Percentiles rank a stretch among this genome's conserved stretches.
These are phyloP conservation scores for Ivindomyrus marchei DNA, from an alignment of 2,113 vertebrate species.

Conservation along the genomic window DNA sequence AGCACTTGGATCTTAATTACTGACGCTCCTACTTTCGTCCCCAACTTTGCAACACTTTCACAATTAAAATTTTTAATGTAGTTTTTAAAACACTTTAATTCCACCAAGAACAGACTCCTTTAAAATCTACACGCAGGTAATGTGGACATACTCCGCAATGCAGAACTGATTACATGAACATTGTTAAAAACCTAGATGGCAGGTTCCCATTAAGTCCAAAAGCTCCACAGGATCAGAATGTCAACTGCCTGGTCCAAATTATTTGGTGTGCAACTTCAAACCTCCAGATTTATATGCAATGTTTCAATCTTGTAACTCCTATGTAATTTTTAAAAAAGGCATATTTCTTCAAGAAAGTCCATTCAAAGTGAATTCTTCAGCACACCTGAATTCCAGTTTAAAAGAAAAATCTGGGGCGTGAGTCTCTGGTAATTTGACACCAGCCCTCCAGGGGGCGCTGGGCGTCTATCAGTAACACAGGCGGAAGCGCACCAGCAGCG, in stretches of 20 bases:
- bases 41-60: background rate
- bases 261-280: background rate
- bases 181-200: background rate
- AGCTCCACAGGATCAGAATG: background rate
- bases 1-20: background rate
- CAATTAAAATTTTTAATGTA: background rate
- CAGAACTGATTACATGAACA: background rate
- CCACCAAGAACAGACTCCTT: background rate
- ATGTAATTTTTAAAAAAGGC: background rate
- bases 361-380: background rate
- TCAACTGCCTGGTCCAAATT: background rate
- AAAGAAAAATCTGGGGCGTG: background rate
- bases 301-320: background rate
- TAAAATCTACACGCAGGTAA: background rate
- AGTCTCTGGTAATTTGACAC: background rate
- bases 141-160: background rate
- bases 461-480: conserved; percentile 50
- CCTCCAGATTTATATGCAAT: background rate
- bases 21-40: background rate
- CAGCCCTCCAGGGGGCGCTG: background rate
- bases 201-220: background rate
- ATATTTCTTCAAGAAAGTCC: background rate
- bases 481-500: conserved; percentile 78
- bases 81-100: background rate
- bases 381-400: background rate